These are phyloP conservation scores for Drosophila demipolita DNA, from an alignment of 2,888 invertebrate species.

Conservation along the genomic window DNA sequence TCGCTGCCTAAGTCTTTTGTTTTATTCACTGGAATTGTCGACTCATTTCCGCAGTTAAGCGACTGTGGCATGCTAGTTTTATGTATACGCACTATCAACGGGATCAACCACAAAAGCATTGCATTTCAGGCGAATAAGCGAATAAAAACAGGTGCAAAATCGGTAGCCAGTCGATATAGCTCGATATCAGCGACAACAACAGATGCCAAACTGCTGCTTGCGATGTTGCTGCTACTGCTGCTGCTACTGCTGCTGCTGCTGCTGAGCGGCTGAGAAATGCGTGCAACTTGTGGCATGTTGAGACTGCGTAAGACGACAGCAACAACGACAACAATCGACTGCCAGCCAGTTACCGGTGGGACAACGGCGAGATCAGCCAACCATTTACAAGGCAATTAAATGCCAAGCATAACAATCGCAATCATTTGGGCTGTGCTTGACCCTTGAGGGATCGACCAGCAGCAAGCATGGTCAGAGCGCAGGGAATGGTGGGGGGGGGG, in stretches of 20 bases:
- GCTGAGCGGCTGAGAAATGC: slow-evolving; percentile 61
- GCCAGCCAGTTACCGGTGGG: slow-evolving; percentile 64
- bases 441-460: slow-evolving; percentile 44
- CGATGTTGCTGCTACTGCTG: slow-evolving; percentile 4
- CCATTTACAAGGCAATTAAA: slow-evolving; percentile 81
- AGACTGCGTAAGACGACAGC: slow-evolving; percentile 59
- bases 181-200: slow-evolving; percentile 49
- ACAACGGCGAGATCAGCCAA: slow-evolving; percentile 43
- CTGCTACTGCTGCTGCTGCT: slow-evolving; percentile 14
- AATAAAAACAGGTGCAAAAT: slow-evolving; percentile 72
- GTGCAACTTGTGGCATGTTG: slow-evolving; percentile 74
- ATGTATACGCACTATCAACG: slow-evolving; percentile 76
- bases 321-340: slow-evolving; percentile 59
- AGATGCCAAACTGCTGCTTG: slow-evolving; percentile 32
- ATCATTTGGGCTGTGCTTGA: slow-evolving; percentile 61
- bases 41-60: slow-evolving; percentile 75
- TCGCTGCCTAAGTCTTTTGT: slow-evolving; percentile 69
- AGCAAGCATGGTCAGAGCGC: neutral
- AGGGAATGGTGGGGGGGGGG: too few species aligned
- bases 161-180: slow-evolving; percentile 75
- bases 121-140: slow-evolving; percentile 52
- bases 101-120: slow-evolving; percentile 66
- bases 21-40: slow-evolving; percentile 72
- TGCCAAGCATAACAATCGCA: slow-evolving; percentile 80
- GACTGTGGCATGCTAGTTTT: slow-evolving; percentile 76